Evolutionary conservation across 1,140 invertebrate species (phyloP).

Genomic region (Pseudomyrmex cubaensis): DNA sequence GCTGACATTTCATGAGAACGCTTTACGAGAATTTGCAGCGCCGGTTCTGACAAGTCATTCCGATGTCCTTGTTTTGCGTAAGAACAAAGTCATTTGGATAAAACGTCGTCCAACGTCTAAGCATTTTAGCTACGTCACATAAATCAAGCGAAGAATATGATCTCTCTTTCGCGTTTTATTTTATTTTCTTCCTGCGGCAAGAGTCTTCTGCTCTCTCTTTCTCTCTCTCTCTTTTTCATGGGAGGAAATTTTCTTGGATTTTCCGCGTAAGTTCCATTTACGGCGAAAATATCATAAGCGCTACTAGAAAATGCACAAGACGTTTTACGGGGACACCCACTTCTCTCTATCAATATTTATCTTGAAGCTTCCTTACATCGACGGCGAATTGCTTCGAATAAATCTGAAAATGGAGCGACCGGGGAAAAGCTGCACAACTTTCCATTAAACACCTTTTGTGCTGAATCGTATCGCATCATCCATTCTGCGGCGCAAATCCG

Average conservation of each 20-base stretch:
- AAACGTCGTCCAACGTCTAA: neutral
- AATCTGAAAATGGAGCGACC: neutral
- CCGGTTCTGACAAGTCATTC: conserved; percentile 22
- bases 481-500: neutral
- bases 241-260: neutral
- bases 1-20: conserved; percentile 41
- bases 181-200: neutral
- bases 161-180: conserved; percentile 3
- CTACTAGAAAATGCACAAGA: neutral
- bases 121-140: conserved; percentile 9
- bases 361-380: neutral
- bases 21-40: neutral
- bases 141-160: conserved; percentile 10
- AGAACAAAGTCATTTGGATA: conserved; percentile 32
- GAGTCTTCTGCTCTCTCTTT: neutral
- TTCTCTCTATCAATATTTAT: conserved; percentile 52
- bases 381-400: neutral
- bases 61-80: neutral
- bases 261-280: neutral
- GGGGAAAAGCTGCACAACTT: neutral
- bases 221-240: neutral
- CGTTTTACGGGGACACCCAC: neutral
- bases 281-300: conserved; percentile 18
- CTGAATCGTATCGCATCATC: conserved; percentile 1
- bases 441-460: conserved; percentile 24